A percentile compares a stretch with the other conserved stretches of the same genome.
phyloP scores from a whole-genome alignment of 2,113 vertebrate genomes.

The Paradoxurus hermaphroditus region DNA sequence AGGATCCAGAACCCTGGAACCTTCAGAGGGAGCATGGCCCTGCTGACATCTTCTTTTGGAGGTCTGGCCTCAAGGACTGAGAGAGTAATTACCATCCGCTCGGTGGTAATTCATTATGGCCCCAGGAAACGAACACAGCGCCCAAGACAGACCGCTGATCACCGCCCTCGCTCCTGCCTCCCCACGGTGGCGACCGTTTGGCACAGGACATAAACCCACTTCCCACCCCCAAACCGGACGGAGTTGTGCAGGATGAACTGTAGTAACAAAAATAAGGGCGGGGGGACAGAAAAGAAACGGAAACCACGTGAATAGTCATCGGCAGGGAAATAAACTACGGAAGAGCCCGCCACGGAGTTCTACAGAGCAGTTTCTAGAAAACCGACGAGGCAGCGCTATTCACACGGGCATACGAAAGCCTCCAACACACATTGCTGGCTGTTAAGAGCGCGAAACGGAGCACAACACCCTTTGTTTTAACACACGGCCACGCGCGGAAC shows the following conservation, averaged over 20 bases:
- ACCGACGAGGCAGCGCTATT: not conserved
- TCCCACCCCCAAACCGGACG: not conserved
- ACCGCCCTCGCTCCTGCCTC: not conserved
- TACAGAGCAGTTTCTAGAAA: not conserved
- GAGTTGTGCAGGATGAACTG: not conserved
- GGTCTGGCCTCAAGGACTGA: not conserved
- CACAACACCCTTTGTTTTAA: not conserved
- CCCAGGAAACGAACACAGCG: not conserved
- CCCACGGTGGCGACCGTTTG: not conserved
- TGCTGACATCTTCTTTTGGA: not conserved
- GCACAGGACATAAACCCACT: not conserved
- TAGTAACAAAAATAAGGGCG: not conserved
- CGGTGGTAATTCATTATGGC: not conserved
- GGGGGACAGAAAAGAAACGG: not conserved
- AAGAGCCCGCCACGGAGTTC: not conserved
- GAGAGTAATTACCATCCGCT: not conserved
- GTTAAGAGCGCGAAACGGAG: not conserved
- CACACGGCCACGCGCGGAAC: fast-evolving
- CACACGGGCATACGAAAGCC: not conserved
- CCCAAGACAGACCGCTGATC: not conserved
- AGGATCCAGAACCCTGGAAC: not conserved
- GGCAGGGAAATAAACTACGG: not conserved
- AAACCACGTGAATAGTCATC: not conserved
- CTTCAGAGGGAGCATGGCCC: fast-evolving
- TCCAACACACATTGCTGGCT: not conserved